phyloP scores from a whole-genome alignment of 2,797 vertebrate species.

The Cyclopterus lumpus region DNA sequence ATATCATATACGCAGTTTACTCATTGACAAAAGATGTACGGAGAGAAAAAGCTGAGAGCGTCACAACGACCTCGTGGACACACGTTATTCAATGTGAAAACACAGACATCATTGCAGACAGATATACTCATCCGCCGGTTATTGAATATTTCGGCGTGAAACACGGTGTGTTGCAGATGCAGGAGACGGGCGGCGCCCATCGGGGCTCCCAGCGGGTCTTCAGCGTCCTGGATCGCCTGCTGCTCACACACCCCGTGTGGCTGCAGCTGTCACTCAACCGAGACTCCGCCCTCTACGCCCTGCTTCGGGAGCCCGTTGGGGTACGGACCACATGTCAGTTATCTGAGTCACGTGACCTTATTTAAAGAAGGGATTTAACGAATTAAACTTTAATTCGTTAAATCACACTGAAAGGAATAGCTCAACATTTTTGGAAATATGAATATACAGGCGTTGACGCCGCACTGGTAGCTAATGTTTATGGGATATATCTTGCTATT shows the following conservation, averaged over 20 bases:
- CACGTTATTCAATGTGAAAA: neutral
- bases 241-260: slow-evolving; percentile 91
- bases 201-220: slow-evolving; percentile 74
- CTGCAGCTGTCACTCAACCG: slow-evolving; percentile 89
- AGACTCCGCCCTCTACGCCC: slow-evolving; percentile 87
- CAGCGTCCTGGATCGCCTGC: slow-evolving; percentile 90
- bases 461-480: too few relatives aligned
- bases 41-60: neutral
- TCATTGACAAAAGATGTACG: neutral
- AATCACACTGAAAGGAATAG: neutral
- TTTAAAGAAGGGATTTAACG: neutral
- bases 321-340: slow-evolving; percentile 76
- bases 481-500: neutral
- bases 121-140: neutral
- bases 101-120: neutral
- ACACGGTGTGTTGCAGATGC: slow-evolving; percentile 76
- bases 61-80: neutral
- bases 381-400: neutral
- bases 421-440: neutral
- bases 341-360: neutral
- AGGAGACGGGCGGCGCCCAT: slow-evolving; percentile 74
- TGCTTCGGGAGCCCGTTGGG: slow-evolving; percentile 90
- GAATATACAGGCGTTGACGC: too few relatives aligned
- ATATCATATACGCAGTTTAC: neutral
- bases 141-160: neutral